Percentiles rank a stretch among this genome's conserved stretches.
These are phyloP conservation scores for Fulica atra DNA, from an alignment of 2,113 vertebrate species.

Conservation along the genomic window DNA sequence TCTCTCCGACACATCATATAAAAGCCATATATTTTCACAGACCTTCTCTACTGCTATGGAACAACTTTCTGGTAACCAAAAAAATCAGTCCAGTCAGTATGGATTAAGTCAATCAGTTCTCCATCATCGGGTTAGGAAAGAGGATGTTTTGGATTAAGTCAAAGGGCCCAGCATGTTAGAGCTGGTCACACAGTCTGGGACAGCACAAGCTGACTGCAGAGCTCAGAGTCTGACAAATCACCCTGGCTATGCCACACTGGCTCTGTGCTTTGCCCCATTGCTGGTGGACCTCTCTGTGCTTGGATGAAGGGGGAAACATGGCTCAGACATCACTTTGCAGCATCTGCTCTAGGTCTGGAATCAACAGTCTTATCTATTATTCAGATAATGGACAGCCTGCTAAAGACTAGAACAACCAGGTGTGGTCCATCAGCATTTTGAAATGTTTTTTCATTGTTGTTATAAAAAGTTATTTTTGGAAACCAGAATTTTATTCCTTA, in stretches of 20 bases:
- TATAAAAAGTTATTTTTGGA: neutral
- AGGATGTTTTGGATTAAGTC: neutral
- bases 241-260: neutral
- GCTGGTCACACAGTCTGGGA: neutral
- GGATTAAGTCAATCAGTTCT: neutral
- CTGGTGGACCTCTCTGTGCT: neutral
- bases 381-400: neutral
- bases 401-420: neutral
- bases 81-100: neutral
- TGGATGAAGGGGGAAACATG: fast-evolving
- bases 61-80: neutral
- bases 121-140: fast-evolving
- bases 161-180: fast-evolving
- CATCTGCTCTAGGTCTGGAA: neutral
- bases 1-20: neutral
- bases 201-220: fast-evolving
- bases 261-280: fast-evolving
- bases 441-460: neutral
- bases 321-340: neutral
- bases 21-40: neutral
- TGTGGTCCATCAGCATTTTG: neutral
- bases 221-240: neutral
- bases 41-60: neutral
- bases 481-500: neutral
- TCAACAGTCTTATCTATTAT: neutral